Evolutionary conservation across 2,113 vertebrate species (phyloP), one percentile per base, ranked within the genome.

Genomic region (Phodopus roborovskii): DNA sequence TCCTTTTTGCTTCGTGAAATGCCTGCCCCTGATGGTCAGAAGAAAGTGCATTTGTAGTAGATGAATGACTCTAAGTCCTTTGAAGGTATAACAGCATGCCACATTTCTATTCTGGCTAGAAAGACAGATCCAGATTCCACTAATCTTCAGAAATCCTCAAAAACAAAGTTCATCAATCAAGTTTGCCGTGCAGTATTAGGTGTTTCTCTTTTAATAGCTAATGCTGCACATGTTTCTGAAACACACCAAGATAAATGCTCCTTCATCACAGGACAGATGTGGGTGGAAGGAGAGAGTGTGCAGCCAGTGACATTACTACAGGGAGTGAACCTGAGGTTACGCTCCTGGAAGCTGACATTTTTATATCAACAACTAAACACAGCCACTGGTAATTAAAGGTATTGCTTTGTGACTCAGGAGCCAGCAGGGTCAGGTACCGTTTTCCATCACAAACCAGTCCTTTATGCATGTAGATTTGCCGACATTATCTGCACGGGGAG

Each of bases 351-450:
- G 97, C 95, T 96, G 98, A 98, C 98, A 98, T 97, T 98, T 98
- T 98, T 97, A 98, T 96, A 97, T 97, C 98, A 98, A 98, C 98
- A 97, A 98, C 98, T 96, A 98, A 98, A 97, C 98, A 98, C 1
- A 16, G 97, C 96, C 97, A 97, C 97, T 96, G 97, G 98, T 98
- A 98, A 98, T 98, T 98, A 98, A 98, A 98, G 97, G 97, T 98
- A 97, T 93, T 98, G 97, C 97, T 98, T 95, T 96, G 96, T 68
- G 97, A 93, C 91, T 96, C 92, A 53, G 75, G 96, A 98, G 97
- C 93, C 96, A 96, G 94, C 36, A 88, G 97, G 97, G 98, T 98
- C 98, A 98, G 98, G 98, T 98, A 98, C 97, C 91, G 0, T 97
- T 98, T 98, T 97, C 98, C 96, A 98, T 97, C 97, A 98, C 98